Base-by-base conservation (phyloP, 2,888 invertebrate genomes). In the Rhodophaea formosa region DNA sequence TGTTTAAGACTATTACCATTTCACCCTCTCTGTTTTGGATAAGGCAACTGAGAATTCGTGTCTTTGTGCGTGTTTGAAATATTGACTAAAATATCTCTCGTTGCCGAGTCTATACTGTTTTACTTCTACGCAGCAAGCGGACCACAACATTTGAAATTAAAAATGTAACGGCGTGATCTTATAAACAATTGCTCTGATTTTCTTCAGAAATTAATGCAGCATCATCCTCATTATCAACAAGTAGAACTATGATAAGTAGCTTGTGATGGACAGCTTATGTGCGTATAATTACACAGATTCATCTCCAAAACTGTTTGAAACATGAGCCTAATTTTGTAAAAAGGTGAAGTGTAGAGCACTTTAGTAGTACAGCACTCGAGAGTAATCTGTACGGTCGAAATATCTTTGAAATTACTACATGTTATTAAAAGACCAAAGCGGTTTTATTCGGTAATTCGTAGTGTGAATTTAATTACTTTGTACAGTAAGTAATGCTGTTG, bases 91-190 rank as follows among this genome's bases (percentile, higher is more conserved):
- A 39, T 12, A 12, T 39, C 47, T 47, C 42, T 6, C 52, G 52
- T 10, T 62, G 70, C 69, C 74, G 53, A 51, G 60, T 80, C 79
- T 80, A 69, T 30, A 59, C 45, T 42, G 49, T 66, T 56, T 32
- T 42, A 69, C 61, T 60, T 57, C 68, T 64, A 58, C 58, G 56
- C 46, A 68, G 64, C 65, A 79, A 78, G 63, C 80, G 67, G 74
- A 82, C 73, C 82, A 81, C 75, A 74, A 78, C 79, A 81, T 79
- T 80, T 80, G 77, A 81, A 84, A 86, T 84, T 84, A 84, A 83
- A 85, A 84, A 82, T 79, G 75, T 84, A 83, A 83, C 84, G 82
- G 70, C 70, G 74, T 74, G 79, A 78, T 81, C 74, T 80, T 80
- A 74, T 75, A 78, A 80, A 81, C 82, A 82, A 84, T 84, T 81